These are phyloP conservation scores for Cisticola juncidis DNA, from an alignment of 2,113 vertebrate genomes.

Conservation along the genomic window DNA sequence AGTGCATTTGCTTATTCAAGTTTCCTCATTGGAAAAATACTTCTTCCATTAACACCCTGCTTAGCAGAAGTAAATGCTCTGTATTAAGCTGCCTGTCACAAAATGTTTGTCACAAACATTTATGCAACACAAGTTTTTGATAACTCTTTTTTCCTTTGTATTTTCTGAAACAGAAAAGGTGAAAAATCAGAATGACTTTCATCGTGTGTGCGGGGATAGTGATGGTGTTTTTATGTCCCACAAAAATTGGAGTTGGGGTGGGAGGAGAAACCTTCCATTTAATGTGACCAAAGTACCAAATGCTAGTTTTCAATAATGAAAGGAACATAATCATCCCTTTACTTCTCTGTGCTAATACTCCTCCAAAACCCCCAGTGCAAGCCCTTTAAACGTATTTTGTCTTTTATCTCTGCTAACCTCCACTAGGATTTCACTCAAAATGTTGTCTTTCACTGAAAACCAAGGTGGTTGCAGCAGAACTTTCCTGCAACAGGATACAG, in stretches of 20 bases:
- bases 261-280: not conserved
- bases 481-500: not conserved
- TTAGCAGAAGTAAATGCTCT: not conserved
- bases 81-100: not conserved
- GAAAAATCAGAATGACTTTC: not conserved
- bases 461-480: not conserved
- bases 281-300: not conserved
- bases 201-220: not conserved
- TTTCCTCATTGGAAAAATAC: not conserved
- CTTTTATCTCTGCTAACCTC: not conserved
- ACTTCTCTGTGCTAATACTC: not conserved
- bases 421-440: not conserved
- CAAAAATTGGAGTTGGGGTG: not conserved
- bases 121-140: not conserved
- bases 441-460: not conserved
- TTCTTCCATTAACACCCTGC: not conserved
- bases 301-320: not conserved
- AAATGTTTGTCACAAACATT: not conserved
- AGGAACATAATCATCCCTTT: not conserved
- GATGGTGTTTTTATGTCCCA: not conserved
- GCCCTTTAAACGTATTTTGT: not conserved
- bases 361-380: not conserved
- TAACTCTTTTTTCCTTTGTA: not conserved
- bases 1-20: not conserved
- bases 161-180: not conserved